Percentiles rank a stretch among this genome's conserved stretches.
phyloP scores from a whole-genome alignment of 2,797 vertebrate species.

The Myioborus melanocephalus region DNA sequence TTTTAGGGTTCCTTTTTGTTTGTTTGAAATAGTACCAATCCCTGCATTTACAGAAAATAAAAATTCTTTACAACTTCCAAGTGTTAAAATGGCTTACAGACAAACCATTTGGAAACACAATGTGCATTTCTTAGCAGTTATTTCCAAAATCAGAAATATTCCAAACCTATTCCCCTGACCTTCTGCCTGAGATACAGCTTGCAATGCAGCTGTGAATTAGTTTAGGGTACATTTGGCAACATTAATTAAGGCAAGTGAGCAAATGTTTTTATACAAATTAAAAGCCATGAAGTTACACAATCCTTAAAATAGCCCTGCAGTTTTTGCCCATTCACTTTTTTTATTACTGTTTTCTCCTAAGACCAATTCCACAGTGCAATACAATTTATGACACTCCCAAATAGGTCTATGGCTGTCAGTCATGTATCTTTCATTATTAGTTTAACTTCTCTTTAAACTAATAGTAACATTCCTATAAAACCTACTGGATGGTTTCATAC shows the following conservation, averaged over 20 bases:
- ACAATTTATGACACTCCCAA: not conserved
- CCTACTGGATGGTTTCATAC: not conserved
- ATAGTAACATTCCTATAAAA: not conserved
- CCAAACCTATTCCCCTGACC: not conserved
- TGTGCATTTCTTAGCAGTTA: not conserved
- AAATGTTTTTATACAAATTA: not conserved
- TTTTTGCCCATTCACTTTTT: not conserved
- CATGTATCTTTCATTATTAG: not conserved
- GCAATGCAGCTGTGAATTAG: not conserved
- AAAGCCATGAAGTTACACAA: not conserved
- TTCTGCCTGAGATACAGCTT: not conserved
- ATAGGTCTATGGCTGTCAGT: not conserved
- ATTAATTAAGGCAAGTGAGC: not conserved
- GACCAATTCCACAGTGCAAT: not conserved
- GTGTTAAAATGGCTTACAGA: not conserved
- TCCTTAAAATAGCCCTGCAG: not conserved
- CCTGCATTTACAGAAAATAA: not conserved
- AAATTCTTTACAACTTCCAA: not conserved
- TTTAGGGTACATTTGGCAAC: not conserved
- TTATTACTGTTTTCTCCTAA: not conserved
- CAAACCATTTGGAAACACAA: not conserved
- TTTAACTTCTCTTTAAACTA: not conserved
- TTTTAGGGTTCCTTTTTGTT: not conserved
- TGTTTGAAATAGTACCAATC: not conserved
- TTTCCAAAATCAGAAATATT: not conserved